Base-by-base conservation (phyloP, 2,797 vertebrate species). In the Platyrinchus mystaceus region DNA sequence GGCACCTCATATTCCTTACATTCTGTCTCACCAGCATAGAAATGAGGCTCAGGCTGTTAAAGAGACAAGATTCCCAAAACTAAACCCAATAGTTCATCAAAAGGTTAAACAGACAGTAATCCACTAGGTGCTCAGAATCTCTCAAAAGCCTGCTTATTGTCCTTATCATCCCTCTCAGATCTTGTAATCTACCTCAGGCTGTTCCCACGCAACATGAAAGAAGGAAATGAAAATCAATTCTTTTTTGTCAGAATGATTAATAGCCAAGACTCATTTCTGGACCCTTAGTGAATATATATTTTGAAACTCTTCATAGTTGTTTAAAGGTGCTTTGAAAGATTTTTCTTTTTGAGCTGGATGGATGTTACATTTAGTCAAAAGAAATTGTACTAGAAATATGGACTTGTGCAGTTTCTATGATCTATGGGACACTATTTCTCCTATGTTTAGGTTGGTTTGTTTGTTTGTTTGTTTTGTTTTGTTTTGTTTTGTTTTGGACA, bases 201-300 rank as follows among this genome's bases (percentile, higher is more conserved):
- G 60, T 93, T 95, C 84, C 84, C 68, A 89, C 0, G 0, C 71
- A 94, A 90, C 84, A 70, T 74, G 81, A 93, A 94, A 87, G 84
- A 78, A 80, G 52, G 75, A 96, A 95, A 93, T 55, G 14, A 90
- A 93, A 95, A 94, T 89, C 77, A 90, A 50, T 94, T 36, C 60
- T 87, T 95, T 95, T 95, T 95, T 74, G 71, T 83, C 84, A 80
- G 55, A 60, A 68, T 92, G 67, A 94, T 87, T 94, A 90, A 94
- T 95, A 95, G 70, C 80, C 28, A 73, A 63, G 74, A 37, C 63
- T 89, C 63, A 80, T 90, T 67, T 46, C 44, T 87, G 67, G 30
- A 76, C 18, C 56, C 37, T 84, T 70, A 46, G 47, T 76, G 36
- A 84, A 34, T 64, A 73, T 73, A 7, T 79, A 63, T 73, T 88